Percentiles rank a stretch among this genome's conserved stretches.
These are phyloP conservation scores for Aphodius granarius DNA, from an alignment of 2,888 invertebrate genomes.

Conservation along the genomic window DNA sequence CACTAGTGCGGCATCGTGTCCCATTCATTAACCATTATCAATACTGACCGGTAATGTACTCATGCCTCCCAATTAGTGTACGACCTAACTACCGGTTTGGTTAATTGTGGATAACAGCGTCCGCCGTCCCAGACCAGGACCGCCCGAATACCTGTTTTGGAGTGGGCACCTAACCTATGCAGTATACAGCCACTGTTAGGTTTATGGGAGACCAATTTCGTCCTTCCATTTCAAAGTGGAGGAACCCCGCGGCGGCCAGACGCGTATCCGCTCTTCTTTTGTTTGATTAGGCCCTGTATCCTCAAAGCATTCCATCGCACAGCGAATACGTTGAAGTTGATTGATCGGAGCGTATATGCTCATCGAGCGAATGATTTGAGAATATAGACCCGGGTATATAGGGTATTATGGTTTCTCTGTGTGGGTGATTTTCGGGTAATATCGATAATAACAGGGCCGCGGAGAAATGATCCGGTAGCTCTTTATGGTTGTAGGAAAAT, in stretches of 20 bases:
- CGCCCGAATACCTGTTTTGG: background rate
- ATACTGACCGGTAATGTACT: background rate
- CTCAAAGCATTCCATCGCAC: too few relatives aligned
- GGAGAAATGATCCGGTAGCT: background rate
- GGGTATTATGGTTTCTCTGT: too few relatives aligned
- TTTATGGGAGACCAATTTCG: background rate
- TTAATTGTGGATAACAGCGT: background rate
- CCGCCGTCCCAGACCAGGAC: background rate
- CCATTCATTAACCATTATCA: background rate
- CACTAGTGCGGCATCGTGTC: background rate
- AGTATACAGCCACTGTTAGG: background rate
- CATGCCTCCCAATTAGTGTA: background rate
- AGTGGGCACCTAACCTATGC: too few relatives aligned
- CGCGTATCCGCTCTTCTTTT: background rate
- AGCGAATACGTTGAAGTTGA: too few relatives aligned
- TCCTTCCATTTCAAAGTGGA: background rate
- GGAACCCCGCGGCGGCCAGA: background rate
- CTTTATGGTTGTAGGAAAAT: background rate
- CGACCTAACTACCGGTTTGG: background rate
- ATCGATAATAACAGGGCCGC: background rate
- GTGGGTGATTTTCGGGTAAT: background rate
- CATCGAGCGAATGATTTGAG: too few relatives aligned
- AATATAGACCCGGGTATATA: too few relatives aligned
- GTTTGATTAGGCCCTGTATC: background rate
- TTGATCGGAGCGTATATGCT: too few relatives aligned